Conservation (phyloP, 2,888 invertebrate genomes). For the Drosophila anomelani region DNA sequence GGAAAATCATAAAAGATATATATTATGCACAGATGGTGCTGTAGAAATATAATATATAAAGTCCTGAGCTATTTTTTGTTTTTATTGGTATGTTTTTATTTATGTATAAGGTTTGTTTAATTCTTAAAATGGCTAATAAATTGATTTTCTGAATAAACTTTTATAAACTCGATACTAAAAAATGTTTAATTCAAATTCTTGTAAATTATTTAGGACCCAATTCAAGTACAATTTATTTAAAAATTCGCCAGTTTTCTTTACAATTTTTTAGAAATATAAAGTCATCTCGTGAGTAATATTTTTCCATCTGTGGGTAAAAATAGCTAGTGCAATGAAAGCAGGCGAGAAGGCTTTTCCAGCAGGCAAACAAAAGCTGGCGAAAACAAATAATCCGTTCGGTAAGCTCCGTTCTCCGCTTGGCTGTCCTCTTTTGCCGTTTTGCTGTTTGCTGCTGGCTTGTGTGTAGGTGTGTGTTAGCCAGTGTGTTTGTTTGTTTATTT, state of each 20-base stretch:
- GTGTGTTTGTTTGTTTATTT: slow-evolving; percentile 32
- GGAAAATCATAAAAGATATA: slow-evolving; percentile 5
- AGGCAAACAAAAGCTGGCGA: slow-evolving; percentile 69
- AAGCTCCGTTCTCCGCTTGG: slow-evolving; percentile 30
- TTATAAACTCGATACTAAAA: fast-evolving
- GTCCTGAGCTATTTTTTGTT: not conserved
- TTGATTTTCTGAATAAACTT: not conserved
- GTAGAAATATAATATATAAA: no score
- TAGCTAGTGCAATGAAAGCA: slow-evolving; percentile 23
- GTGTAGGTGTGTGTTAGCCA: slow-evolving; percentile 21
- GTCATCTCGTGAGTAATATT: not conserved
- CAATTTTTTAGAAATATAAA: not conserved
- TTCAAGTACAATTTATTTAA: not conserved
- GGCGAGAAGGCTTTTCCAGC: slow-evolving; percentile 23
- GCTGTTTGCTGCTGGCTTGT: slow-evolving; percentile 31
- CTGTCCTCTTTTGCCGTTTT: slow-evolving; percentile 31
- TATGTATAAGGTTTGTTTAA: no score
- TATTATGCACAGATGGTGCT: not conserved
- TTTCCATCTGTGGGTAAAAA: slow-evolving; percentile 9
- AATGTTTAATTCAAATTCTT: not conserved
- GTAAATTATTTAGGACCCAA: not conserved
- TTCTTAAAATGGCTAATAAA: no score
- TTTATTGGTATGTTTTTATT: not conserved
- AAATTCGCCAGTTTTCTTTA: not conserved
- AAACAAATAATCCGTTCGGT: slow-evolving; percentile 75